Percentiles rank a stretch among this genome's conserved stretches.
These are phyloP conservation scores for Epizoanthus scotinus DNA, from an alignment of 92 coral and sea anemone species.

Conservation along the genomic window DNA sequence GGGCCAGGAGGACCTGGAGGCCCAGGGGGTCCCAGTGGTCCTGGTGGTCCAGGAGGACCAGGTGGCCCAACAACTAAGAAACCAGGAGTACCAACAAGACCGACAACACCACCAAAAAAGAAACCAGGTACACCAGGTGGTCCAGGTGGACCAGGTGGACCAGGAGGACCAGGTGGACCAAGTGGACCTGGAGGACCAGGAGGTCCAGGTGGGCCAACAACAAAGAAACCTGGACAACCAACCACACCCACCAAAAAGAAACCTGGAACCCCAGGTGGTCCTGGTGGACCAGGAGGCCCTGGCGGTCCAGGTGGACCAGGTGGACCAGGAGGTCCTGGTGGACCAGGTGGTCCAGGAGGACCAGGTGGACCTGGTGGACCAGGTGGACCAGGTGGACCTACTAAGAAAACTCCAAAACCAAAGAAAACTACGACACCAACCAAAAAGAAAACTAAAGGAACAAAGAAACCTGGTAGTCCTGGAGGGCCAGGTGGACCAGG, in stretches of 20 bases:
- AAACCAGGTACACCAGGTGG: constrained; percentile 54
- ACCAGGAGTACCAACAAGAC: constrained; percentile 44
- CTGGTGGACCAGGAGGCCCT: constrained; percentile 80
- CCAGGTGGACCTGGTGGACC: constrained; percentile 81
- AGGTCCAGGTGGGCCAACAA: constrained; percentile 61
- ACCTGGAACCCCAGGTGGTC: constrained; percentile 70
- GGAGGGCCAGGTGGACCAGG: constrained; percentile 80
- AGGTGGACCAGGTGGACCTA: constrained; percentile 64
- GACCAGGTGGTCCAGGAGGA: constrained; percentile 61
- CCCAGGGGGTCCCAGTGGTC: constrained; percentile 88
- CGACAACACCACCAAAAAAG: constrained; percentile 41
- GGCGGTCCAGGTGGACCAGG: constrained; percentile 80
- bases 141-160: constrained; percentile 46
- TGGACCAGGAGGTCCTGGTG: constrained; percentile 85
- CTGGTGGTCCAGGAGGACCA: constrained; percentile 79
- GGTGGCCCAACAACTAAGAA: constrained; percentile 58
- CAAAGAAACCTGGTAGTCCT: constrained; percentile 78
- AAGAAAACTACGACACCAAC: constrained; percentile 22
- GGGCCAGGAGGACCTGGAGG: constrained; percentile 89
- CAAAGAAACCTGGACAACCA: constrained; percentile 54
- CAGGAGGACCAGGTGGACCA: constrained; percentile 63
- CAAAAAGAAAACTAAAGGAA: constrained; percentile 25
- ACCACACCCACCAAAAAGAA: constrained; percentile 61
- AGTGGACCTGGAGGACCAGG: constrained; percentile 82
- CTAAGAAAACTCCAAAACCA: constrained; percentile 57